phyloP scores from a whole-genome alignment of 2,113 vertebrate species.

The Cebidichthys violaceus region DNA sequence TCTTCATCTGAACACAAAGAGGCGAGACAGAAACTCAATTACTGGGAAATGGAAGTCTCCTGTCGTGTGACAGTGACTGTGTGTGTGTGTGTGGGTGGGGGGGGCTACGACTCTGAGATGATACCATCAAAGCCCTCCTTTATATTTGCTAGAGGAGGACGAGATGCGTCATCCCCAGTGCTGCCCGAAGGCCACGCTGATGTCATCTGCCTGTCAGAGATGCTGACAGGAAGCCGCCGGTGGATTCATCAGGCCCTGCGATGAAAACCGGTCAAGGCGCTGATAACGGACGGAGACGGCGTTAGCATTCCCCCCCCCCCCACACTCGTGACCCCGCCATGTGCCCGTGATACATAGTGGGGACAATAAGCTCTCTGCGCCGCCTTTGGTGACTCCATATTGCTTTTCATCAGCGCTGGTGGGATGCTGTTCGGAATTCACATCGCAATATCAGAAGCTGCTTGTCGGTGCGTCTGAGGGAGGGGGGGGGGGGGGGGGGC shows the following conservation, averaged over 20 bases:
- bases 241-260: constrained; percentile 68
- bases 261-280: constrained; percentile 42
- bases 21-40: constrained; percentile 80
- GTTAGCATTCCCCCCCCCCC: constrained; percentile 53
- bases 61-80: constrained; percentile 72
- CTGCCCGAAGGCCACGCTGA: constrained; percentile 67
- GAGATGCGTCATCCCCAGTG: constrained; percentile 64
- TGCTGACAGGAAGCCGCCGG: constrained; percentile 65
- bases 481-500: constrained; percentile 1
- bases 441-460: constrained; percentile 21
- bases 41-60: constrained; percentile 77
- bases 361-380: constrained; percentile 31
- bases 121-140: constrained; percentile 82
- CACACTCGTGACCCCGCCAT: constrained; percentile 24
- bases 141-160: constrained; percentile 82
- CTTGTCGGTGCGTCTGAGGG: constrained; percentile 13
- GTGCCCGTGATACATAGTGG: constrained; percentile 26
- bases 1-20: constrained; percentile 76
- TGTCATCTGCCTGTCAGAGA: constrained; percentile 80
- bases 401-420: constrained; percentile 38
- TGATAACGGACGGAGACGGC: constrained; percentile 46
- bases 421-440: constrained; percentile 54
- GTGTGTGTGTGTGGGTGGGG: neutral
- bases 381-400: constrained; percentile 38
- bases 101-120: constrained; percentile 65